phyloP scores from a whole-genome alignment of 2,113 vertebrate species.

The Aspiorhynchus laticeps region DNA sequence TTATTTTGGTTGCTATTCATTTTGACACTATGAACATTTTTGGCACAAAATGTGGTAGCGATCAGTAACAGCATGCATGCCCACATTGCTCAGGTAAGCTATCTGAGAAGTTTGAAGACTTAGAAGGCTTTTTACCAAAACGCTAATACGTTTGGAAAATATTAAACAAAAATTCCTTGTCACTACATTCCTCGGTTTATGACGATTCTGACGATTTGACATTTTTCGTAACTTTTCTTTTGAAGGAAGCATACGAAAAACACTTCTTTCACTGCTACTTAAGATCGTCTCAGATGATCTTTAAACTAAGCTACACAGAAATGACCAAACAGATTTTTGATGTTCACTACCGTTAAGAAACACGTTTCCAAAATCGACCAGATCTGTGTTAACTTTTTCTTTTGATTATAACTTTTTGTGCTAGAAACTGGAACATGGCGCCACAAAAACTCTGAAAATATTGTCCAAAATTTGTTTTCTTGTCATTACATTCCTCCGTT shows the following conservation, averaged over 20 bases:
- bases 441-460: background rate
- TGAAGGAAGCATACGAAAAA: background rate
- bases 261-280: background rate
- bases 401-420: background rate
- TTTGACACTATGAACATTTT: no score
- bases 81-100: background rate
- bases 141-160: no score
- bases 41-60: no score
- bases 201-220: background rate
- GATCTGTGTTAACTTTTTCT: background rate
- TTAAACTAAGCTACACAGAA: background rate
- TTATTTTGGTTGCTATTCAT: no score
- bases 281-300: background rate
- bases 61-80: no score
- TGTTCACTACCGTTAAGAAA: background rate
- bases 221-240: background rate
- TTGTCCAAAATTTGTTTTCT: background rate
- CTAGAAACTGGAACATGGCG: background rate
- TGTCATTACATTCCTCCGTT: background rate
- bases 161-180: background rate
- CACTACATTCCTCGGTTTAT: background rate
- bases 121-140: background rate
- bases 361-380: background rate
- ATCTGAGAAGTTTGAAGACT: background rate
- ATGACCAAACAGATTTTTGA: background rate